Evolutionary conservation across 2,888 invertebrate genomes (phyloP).

Genomic region (Caenorhabditis sp.): DNA sequence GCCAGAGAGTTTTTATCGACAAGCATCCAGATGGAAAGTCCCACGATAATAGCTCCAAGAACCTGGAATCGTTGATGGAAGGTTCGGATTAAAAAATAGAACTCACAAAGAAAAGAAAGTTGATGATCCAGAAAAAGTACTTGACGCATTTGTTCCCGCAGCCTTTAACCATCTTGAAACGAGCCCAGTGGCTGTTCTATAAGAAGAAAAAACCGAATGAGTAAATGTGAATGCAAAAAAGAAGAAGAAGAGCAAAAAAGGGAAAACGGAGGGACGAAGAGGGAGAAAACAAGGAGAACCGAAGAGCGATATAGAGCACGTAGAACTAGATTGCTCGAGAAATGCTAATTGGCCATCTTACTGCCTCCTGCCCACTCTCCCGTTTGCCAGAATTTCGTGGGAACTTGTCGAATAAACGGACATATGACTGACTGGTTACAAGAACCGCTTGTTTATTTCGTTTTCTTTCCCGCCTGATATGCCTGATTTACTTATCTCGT

Average conservation of each 20-base stretch:
- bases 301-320: conserved; percentile 60
- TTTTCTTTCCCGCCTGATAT: neutral
- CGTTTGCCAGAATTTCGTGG: conserved; percentile 41
- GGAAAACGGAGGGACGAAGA: conserved; percentile 7
- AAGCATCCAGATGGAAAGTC: conserved; percentile 72
- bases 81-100: neutral
- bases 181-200: neutral
- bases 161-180: conserved; percentile 72
- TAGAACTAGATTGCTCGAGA: conserved; percentile 56
- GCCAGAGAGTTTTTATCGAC: conserved; percentile 65
- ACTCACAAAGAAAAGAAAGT: conserved; percentile 73
- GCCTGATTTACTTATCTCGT: conserved; percentile 20
- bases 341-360: conserved; percentile 62
- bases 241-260: conserved; percentile 10
- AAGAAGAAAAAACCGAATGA: conserved; percentile 1
- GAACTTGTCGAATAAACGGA: conserved; percentile 25
- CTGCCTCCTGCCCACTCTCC: conserved; percentile 28
- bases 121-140: conserved; percentile 73
- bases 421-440: neutral
- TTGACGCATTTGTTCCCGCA: conserved; percentile 77
- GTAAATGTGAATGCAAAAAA: conserved; percentile 21
- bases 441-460: conserved; percentile 16
- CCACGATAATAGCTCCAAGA: conserved; percentile 70
- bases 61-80: conserved; percentile 49
- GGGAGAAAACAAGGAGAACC: conserved; percentile 38